Conservation (phyloP, 2,797 vertebrate species). For the Ctenopoma multispine region DNA sequence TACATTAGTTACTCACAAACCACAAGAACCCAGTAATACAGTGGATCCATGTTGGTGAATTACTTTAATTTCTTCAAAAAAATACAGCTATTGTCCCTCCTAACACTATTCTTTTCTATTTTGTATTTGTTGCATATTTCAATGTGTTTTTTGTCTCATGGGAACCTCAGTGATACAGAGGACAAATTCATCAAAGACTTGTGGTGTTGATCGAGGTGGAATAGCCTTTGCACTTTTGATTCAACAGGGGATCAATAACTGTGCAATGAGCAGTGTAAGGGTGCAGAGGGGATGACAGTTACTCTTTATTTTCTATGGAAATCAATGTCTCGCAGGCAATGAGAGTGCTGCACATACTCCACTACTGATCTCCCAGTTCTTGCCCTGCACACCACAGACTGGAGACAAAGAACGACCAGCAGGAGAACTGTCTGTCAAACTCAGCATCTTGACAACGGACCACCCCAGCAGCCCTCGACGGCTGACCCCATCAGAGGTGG, state of each 20-base stretch:
- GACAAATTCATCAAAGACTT: constrained; percentile 42
- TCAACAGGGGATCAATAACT: constrained; percentile 71
- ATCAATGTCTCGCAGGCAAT: constrained; percentile 87
- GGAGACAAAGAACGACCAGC: constrained; percentile 80
- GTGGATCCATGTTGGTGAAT: constrained; percentile 40
- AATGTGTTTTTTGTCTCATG: neutral
- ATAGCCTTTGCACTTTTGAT: constrained; percentile 36
- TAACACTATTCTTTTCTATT: constrained; percentile 26
- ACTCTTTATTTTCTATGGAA: constrained; percentile 79
- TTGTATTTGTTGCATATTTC: constrained; percentile 30
- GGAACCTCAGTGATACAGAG: constrained; percentile 24
- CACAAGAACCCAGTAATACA: constrained; percentile 36
- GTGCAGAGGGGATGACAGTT: constrained; percentile 69
- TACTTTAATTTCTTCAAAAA: constrained; percentile 56
- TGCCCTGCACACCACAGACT: constrained; percentile 82
- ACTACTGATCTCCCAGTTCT: constrained; percentile 85
- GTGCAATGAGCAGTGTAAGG: constrained; percentile 67
- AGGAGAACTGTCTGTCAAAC: constrained; percentile 80
- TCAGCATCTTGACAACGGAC: constrained; percentile 82
- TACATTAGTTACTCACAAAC: constrained; percentile 39
- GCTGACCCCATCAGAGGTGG: constrained; percentile 90
- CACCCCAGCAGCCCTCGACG: constrained; percentile 84
- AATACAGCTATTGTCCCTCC: constrained; percentile 8
- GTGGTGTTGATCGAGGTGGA: constrained; percentile 38
- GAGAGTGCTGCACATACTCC: constrained; percentile 82